Evolutionary conservation across 2,888 invertebrate species (phyloP).

Genomic region (Uropetala carovei): DNA sequence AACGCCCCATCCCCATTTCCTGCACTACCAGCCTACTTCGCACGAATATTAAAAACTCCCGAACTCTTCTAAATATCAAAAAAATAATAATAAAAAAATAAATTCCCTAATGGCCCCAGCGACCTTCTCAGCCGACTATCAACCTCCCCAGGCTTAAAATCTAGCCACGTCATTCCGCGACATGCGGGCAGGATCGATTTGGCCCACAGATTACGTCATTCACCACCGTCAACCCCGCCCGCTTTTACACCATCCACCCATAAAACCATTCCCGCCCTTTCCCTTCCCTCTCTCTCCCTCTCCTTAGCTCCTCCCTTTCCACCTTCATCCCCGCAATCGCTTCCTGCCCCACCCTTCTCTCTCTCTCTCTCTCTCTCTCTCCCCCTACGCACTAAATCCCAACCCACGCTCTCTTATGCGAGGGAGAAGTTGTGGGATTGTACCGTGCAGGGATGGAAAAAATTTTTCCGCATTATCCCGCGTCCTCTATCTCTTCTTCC

Average conservation of each 20-base stretch:
- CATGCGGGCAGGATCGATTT: constrained; percentile 54
- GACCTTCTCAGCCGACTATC: constrained; percentile 44
- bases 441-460: background rate
- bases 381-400: background rate
- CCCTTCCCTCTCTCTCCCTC: background rate
- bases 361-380: background rate
- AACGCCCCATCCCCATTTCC: background rate
- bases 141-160: constrained; percentile 44
- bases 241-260: constrained; percentile 27
- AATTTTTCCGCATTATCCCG: background rate
- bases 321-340: constrained; percentile 1
- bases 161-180: constrained; percentile 59
- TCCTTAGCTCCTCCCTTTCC: background rate
- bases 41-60: background rate
- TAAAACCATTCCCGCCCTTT: background rate
- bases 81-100: no score
- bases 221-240: constrained; percentile 3
- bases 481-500: background rate
- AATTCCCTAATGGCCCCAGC: constrained; percentile 17
- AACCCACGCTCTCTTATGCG: background rate
- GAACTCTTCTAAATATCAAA: background rate
- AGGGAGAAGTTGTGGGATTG: background rate
- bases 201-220: constrained; percentile 43
- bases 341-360: constrained; percentile 30
- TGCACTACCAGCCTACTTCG: background rate